phyloP scores from a whole-genome alignment of 2,113 vertebrate species.

The Saguinus imperator region DNA sequence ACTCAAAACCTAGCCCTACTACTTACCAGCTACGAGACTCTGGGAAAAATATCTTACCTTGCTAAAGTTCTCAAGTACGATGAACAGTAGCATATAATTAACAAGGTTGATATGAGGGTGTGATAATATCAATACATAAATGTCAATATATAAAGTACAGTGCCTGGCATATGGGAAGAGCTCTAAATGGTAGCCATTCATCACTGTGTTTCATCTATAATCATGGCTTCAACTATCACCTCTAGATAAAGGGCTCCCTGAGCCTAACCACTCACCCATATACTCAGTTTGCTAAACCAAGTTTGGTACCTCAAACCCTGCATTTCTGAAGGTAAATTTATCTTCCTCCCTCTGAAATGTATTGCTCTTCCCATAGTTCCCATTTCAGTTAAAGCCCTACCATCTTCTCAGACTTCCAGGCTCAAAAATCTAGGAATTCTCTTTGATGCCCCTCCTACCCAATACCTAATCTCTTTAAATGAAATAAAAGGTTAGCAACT shows the following conservation, averaged over 20 bases:
- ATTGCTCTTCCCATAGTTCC: background rate
- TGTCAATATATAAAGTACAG: background rate
- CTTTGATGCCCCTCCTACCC: background rate
- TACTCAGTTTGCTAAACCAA: background rate
- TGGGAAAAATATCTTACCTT: background rate
- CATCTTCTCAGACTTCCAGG: background rate
- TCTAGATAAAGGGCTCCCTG: background rate
- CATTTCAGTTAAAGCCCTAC: background rate
- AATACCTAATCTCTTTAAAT: background rate
- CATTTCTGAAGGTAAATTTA: constrained; percentile 2
- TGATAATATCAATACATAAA: background rate
- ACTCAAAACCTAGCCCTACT: background rate
- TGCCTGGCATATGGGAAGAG: background rate
- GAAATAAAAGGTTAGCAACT: background rate
- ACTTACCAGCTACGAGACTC: background rate
- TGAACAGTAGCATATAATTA: background rate
- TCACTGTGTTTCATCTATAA: background rate
- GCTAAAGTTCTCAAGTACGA: constrained; percentile 39
- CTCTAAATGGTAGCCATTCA: background rate
- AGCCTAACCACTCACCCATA: background rate
- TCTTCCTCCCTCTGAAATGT: background rate
- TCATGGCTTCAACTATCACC: background rate
- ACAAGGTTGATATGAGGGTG: background rate
- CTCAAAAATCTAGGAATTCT: background rate
- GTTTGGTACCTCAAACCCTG: background rate